Evolutionary conservation across 2,113 vertebrate genomes (phyloP).

Genomic region (Neomonachus schauinslandi): DNA sequence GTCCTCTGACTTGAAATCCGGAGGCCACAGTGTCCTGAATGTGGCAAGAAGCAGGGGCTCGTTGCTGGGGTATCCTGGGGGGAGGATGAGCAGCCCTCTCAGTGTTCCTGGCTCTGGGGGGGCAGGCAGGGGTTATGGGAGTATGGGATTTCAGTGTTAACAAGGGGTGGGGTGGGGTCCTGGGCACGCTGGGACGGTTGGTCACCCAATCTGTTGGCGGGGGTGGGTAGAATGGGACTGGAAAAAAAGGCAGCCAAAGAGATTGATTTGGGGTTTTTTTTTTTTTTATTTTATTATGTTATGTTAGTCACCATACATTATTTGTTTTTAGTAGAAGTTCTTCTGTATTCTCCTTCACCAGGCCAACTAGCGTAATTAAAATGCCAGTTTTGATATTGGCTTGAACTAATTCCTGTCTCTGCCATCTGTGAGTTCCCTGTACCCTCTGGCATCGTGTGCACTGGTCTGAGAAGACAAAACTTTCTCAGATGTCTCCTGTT

Average conservation of each 20-base stretch:
- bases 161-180: neutral
- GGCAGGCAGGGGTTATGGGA: neutral
- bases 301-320: too few species aligned
- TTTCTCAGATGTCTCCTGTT: neutral
- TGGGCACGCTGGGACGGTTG: fast-evolving
- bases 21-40: neutral
- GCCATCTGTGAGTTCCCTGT: neutral
- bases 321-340: neutral
- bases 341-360: neutral
- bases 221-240: neutral
- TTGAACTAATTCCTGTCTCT: neutral
- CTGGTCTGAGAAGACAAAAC: conserved; percentile 29
- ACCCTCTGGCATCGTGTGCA: neutral
- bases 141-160: neutral
- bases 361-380: neutral
- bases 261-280: too few species aligned
- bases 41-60: neutral
- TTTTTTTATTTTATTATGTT: too few species aligned
- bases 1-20: neutral
- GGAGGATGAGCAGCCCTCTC: neutral
- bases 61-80: neutral
- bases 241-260: too few species aligned
- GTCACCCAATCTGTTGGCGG: neutral
- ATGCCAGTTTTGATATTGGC: neutral
- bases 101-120: too few species aligned